Base-by-base conservation (phyloP, 2,888 invertebrate species). In the Watsonalla cultraria region DNA sequence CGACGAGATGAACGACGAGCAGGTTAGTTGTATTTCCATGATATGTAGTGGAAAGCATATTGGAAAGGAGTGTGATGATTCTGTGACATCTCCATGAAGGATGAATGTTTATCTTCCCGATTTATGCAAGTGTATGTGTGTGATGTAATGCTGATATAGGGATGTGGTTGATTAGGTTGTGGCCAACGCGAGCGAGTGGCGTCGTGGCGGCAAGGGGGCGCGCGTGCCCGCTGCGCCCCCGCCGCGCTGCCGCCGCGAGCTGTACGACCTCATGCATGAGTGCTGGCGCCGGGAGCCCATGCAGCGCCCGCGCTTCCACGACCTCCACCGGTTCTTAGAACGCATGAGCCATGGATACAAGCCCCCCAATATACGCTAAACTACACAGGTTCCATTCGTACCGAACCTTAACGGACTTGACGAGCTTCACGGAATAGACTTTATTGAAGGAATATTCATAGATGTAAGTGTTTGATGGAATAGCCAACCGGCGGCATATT, bases 221-320 rank as follows among this genome's bases (percentile, higher is more conserved):
- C 80, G 90, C 42, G 90, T 90, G 14, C 90, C 91, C 0, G 88
- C 90, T 73, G 89, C 94, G 5, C 92, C 94, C 47, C 97, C 96
- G 11, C 90, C 93, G 47, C 93, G 94, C 58, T 97, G 97, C 83
- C 95, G 97, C 46, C 92, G 95, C 62, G 97, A 98, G 82, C 95
- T 98, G 59, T 97, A 96, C 90, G 97, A 96, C 82, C 93, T 97
- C 67, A 96, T 98, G 96, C 94, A 94, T 68, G 97, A 97, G 84
- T 98, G 97, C 86, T 98, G 97, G 97, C 95, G 95, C 69, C 92
- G 96, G 53, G 94, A 95, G 69, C 95, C 96, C 51, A 91, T 92
- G 53, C 95, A 96, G 72, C 92, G 98, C 45, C 97, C 97, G 0
- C 93, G 95, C 58, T 98, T 98, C 91, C 92, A 95, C 72, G 97